These are phyloP conservation scores for Pyralis farinalis DNA, from an alignment of 2,888 invertebrate genomes.

Conservation along the genomic window DNA sequence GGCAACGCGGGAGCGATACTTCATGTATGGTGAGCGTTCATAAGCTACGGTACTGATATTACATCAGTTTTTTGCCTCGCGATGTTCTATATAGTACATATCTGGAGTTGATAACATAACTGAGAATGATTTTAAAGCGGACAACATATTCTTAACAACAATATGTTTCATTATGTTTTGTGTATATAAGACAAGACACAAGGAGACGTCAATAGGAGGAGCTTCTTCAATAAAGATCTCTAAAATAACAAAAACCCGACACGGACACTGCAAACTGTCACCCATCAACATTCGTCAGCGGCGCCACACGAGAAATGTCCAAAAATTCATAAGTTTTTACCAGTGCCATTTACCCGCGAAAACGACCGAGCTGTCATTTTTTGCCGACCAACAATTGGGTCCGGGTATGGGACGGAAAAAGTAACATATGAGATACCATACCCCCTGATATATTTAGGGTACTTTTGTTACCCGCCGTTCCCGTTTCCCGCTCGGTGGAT, in stretches of 20 bases:
- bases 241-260: conserved; percentile 39
- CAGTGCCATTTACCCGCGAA: conserved; percentile 28
- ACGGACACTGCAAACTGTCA: conserved; percentile 29
- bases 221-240: conserved; percentile 22
- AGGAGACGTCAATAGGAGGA: no score
- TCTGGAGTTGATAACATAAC: no score
- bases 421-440: conserved; percentile 44
- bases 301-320: conserved; percentile 35
- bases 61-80: no score
- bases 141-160: no score
- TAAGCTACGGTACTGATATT: no score
- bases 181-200: no score
- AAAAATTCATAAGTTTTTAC: conserved; percentile 50
- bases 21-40: no score
- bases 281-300: conserved; percentile 42
- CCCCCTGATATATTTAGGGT: conserved; percentile 45
- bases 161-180: no score
- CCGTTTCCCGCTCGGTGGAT: neutral
- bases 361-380: conserved; percentile 52
- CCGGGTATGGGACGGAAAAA: conserved; percentile 36
- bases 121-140: no score
- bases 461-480: conserved; percentile 33
- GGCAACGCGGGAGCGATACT: no score
- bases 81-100: no score
- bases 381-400: conserved; percentile 44